Evolutionary conservation across 2,888 invertebrate genomes (phyloP).

Genomic region (Caenorhabditis sp.): DNA sequence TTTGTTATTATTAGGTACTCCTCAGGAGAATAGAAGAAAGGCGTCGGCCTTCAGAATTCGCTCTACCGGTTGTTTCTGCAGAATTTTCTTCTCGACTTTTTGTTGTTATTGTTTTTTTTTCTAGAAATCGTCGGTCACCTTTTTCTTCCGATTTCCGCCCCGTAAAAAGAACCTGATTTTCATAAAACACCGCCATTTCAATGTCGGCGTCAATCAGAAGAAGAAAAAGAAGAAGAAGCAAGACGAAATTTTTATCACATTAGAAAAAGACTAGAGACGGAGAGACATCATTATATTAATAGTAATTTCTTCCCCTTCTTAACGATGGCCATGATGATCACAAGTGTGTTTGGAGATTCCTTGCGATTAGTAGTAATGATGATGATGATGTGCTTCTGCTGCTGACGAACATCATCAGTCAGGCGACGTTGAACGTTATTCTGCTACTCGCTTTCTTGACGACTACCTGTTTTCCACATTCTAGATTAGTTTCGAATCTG

Average conservation of each 20-base stretch:
- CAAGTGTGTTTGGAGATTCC: conserved; percentile 32
- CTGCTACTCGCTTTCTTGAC: conserved; percentile 21
- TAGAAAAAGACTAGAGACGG: background rate
- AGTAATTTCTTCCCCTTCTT: conserved; percentile 26
- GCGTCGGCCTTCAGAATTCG: too few relatives aligned
- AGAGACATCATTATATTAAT: conserved; percentile 37
- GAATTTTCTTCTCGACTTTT: background rate
- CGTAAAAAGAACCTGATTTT: conserved; percentile 58
- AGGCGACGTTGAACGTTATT: conserved; percentile 26
- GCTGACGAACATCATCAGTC: conserved; percentile 10
- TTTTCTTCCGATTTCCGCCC: conserved; percentile 25
- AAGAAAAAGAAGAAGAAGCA: too few relatives aligned
- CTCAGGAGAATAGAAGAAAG: too few relatives aligned
- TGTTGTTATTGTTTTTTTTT: conserved; percentile 11
- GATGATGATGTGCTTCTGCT: conserved; percentile 9
- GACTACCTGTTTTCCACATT: conserved; percentile 37
- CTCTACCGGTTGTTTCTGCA: too few relatives aligned
- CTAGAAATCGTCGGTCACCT: background rate
- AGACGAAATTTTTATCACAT: conserved; percentile 30
- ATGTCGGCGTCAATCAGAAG: conserved; percentile 6
- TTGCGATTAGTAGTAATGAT: conserved; percentile 26
- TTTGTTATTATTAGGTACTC: background rate
- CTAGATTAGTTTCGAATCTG: background rate
- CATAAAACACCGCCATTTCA: conserved; percentile 14
- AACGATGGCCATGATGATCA: conserved; percentile 39